Base-by-base conservation (phyloP, 1,140 invertebrate species). In the Bombus difficillimus region DNA sequence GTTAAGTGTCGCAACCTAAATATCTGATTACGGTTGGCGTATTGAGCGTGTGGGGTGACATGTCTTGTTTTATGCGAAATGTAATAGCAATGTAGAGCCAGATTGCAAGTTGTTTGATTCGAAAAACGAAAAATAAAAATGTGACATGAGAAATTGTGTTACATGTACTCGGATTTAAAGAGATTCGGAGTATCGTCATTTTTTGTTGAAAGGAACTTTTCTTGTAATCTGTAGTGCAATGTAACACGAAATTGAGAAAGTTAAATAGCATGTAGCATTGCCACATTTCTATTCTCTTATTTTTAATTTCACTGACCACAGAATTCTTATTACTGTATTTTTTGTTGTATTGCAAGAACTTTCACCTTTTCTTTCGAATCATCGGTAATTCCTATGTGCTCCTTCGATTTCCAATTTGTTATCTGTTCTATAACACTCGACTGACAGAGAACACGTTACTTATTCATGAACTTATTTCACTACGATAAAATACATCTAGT, bases 301-400 rank as follows among this genome's bases (percentile, higher is more conserved):
- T 72, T 72, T 72, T 72, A 41, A 72, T 72, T 72, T 72, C 39
- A 72, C 71, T 72, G 12, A 72, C 28, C 71, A 43, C 71, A 72
- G 71, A 72, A 72, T 43, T 43, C 39, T 41, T 18, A 43, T 72
- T 43, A 18, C 69, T 28, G 6, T 43, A 43, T 72, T 32, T 72
- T 43, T 43, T 15, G 39, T n/a, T 25, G 3, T 18, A 43, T 18
- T 32, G 41, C 2, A 18, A 18, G 13, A 28, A 72, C 71, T 72
- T 72, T 43, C 71, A 43, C 71, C 25, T 13, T 41, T 72, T 43
- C 39, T 43, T 43, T 43, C 28, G 39, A 32, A 43, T 43, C 71
- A 9, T 71, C 69, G 13, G 39, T 43, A 72, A 43, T 72, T 72
- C 41, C 39, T 8, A 72, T 43, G 6, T 72, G n/a, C 28, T n/a